These are phyloP conservation scores for Heterochromis multidens DNA, from an alignment of 2,113 vertebrate species.

Conservation along the genomic window DNA sequence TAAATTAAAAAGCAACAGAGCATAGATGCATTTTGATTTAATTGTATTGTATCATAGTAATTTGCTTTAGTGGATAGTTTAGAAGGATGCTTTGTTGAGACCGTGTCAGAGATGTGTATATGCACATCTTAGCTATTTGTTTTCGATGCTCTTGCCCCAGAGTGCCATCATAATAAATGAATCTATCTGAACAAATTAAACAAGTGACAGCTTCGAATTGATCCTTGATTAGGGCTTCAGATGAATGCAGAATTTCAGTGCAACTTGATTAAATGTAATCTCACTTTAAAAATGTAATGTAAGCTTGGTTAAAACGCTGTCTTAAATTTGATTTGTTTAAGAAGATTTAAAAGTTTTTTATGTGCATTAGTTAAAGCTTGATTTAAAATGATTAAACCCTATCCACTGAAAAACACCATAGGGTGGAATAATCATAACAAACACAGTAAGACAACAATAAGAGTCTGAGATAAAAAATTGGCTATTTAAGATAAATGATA, in stretches of 20 bases:
- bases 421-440: background rate
- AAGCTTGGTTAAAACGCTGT: constrained; percentile 23
- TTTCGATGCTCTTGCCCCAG: background rate
- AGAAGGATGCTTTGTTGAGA: background rate
- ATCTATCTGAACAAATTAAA: constrained; percentile 49
- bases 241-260: constrained; percentile 33
- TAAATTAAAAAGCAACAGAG: background rate
- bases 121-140: constrained; percentile 11
- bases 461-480: background rate
- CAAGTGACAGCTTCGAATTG: constrained; percentile 45
- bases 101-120: background rate
- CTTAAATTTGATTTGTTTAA: constrained; percentile 19
- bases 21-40: background rate
- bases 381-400: constrained; percentile 2
- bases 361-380: background rate
- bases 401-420: background rate
- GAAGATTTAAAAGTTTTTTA: constrained; percentile 3
- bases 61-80: background rate
- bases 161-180: constrained; percentile 33
- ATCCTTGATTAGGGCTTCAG: constrained; percentile 52
- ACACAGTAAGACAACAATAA: background rate
- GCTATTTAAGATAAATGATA: background rate
- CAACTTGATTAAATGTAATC: constrained; percentile 47
- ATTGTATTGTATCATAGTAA: background rate
- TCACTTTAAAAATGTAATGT: constrained; percentile 34